A percentile compares a stretch with the other conserved stretches of the same genome.
phyloP scores from a whole-genome alignment of 2,797 vertebrate species.

The Enteromius fasciolatus region DNA sequence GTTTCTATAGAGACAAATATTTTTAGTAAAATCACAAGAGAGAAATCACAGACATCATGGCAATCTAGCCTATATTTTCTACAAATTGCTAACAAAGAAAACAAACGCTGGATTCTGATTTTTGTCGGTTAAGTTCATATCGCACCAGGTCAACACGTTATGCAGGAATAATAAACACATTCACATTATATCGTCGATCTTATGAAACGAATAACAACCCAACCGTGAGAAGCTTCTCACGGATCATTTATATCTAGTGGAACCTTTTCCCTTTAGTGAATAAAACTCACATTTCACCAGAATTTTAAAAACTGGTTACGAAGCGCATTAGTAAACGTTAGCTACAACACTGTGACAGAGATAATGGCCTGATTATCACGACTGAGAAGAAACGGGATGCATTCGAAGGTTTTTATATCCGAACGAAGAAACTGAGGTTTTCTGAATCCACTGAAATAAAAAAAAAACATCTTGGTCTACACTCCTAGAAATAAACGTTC shows the following conservation, averaged over 20 bases:
- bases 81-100: not conserved
- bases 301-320: constrained; percentile 42
- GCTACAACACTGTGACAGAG: not conserved
- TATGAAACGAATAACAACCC: constrained; percentile 52
- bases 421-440: not conserved
- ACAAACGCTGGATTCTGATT: not conserved
- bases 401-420: not conserved
- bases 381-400: not conserved
- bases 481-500: not conserved
- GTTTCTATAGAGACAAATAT: not conserved
- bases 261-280: constrained; percentile 65
- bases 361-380: not conserved
- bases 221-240: constrained; percentile 60
- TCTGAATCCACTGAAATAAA: not conserved
- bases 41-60: not conserved
- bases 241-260: constrained; percentile 68
- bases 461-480: not conserved
- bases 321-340: not conserved
- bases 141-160: not conserved
- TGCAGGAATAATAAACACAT: constrained; percentile 11
- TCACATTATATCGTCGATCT: not conserved
- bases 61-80: not conserved
- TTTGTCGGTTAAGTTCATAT: not conserved
- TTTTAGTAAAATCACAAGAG: not conserved
- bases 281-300: constrained; percentile 61